Base-by-base conservation (phyloP, 2,113 vertebrate genomes). In the Uria lomvia region DNA sequence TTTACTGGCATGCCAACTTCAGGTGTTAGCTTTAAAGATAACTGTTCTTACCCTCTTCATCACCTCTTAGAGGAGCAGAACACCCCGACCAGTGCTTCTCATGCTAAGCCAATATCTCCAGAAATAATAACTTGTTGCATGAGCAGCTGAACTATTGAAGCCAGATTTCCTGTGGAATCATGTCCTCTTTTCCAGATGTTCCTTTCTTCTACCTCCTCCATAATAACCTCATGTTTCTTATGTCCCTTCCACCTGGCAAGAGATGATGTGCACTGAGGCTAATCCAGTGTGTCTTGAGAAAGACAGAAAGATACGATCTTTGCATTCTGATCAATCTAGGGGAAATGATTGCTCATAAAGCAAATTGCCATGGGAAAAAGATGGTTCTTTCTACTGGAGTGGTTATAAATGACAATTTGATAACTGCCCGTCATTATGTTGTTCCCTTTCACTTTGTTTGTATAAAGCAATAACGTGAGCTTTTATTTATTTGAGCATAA, bases 141-240 rank as follows among this genome's bases (percentile, higher is more conserved):
- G 84, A 96, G 53, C 58, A 79, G 73, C 85, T 3, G 40, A 94
- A 38, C 47, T 93, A 65, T 90, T 79, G 92, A 90, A 91, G 81
- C 67, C 96, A 96, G 87, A 94, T 96, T 97, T 96, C 96, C 91
- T 85, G 87, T 91, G 77, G 77, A 95, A 95, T 82, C 8, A 5
- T 96, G 92, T 95, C 90, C 40, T 96, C 73, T 96, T 95, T 97
- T 96, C 96, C 94, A 97, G 93, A 96, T 96, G 94, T 96, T 96
- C 53, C 36, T 85, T 92, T 94, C 74, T 91, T 90, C 70, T 91
- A 45, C 74, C 66, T 94, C 90, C 53, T 91, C 49, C 0, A 0
- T 88, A 96, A 93, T 79, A 97, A 93, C 93, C n/a, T 88, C 70
- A 23, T 79, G 87, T 76, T 95, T 94, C 93, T 96, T 90, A 93